Percentiles rank a stretch among this genome's conserved stretches.
phyloP scores from a whole-genome alignment of 2,113 vertebrate genomes.

The Empidonax traillii region DNA sequence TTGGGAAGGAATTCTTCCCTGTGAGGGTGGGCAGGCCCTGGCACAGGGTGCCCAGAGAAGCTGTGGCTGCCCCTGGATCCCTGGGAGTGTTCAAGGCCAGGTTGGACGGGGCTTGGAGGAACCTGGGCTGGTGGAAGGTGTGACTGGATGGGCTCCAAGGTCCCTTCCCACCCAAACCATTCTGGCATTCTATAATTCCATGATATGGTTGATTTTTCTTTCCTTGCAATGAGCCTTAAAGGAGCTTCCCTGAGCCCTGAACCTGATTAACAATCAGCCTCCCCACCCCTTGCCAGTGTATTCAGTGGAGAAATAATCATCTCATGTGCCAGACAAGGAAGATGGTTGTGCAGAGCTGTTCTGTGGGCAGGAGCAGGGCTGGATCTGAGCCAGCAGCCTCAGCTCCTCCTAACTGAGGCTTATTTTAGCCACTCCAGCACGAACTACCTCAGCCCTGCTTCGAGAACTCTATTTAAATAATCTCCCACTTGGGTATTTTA shows the following conservation, averaged over 20 bases:
- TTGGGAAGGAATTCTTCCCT: neutral
- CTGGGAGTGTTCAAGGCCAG: neutral
- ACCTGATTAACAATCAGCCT: neutral
- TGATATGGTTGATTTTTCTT: neutral
- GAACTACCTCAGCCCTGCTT: neutral
- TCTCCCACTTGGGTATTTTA: neutral
- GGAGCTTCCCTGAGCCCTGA: neutral
- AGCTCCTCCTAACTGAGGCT: fast-evolving
- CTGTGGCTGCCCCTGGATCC: neutral
- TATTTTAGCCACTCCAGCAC: neutral
- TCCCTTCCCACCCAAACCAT: neutral
- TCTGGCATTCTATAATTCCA: neutral
- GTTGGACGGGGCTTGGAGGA: fast-evolving
- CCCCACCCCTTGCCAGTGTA: neutral
- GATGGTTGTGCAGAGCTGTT: neutral
- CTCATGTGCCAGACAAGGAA: neutral
- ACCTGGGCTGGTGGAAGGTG: fast-evolving
- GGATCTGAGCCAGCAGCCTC: neutral
- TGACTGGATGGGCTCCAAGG: neutral
- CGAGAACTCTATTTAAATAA: neutral
- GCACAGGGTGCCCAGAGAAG: neutral
- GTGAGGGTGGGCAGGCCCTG: no score
- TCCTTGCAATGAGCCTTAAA: neutral
- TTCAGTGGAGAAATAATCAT: neutral
- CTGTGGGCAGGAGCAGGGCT: neutral